A percentile compares a stretch with the other conserved stretches of the same genome.
These are phyloP conservation scores for Fratercula arctica DNA, from an alignment of 2,797 vertebrate genomes.

Conservation along the genomic window DNA sequence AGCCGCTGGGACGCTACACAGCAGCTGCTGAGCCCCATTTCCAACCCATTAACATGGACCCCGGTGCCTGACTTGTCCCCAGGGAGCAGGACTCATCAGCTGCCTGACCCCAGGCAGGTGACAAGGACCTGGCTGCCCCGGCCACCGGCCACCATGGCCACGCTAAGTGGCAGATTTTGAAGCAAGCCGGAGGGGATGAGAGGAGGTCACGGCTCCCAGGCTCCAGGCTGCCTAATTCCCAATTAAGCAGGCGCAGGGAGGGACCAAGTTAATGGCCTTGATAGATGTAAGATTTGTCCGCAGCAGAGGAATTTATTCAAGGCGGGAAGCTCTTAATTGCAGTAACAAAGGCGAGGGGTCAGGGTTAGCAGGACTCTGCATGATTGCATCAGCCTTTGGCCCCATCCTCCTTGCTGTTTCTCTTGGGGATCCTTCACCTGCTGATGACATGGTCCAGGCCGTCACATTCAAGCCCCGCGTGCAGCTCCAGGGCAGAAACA, in stretches of 20 bases:
- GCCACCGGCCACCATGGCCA: accelerated
- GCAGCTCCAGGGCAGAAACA: not conserved
- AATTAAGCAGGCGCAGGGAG: not conserved
- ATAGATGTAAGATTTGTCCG: accelerated
- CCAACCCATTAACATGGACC: not conserved
- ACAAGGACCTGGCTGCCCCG: not conserved
- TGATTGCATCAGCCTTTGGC: not conserved
- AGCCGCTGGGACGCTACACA: not conserved
- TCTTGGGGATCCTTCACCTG: accelerated
- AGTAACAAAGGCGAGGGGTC: not conserved
- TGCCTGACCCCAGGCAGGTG: not conserved
- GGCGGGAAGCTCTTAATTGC: conserved; percentile 18
- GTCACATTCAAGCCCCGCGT: accelerated
- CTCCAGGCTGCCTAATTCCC: not conserved
- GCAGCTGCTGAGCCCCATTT: not conserved
- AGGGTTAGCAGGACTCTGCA: not conserved
- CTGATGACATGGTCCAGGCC: accelerated
- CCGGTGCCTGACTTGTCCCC: not conserved
- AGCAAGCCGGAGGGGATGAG: not conserved
- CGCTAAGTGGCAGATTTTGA: accelerated
- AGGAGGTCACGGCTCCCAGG: not conserved
- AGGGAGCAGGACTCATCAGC: not conserved
- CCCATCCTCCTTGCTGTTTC: accelerated
- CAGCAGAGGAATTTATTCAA: conserved; percentile 6
- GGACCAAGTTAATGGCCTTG: not conserved